A percentile compares a stretch with the other conserved stretches of the same genome.
Conservation (phyloP, 1,140 invertebrate genomes). For the Neodiprion virginianus region DNA sequence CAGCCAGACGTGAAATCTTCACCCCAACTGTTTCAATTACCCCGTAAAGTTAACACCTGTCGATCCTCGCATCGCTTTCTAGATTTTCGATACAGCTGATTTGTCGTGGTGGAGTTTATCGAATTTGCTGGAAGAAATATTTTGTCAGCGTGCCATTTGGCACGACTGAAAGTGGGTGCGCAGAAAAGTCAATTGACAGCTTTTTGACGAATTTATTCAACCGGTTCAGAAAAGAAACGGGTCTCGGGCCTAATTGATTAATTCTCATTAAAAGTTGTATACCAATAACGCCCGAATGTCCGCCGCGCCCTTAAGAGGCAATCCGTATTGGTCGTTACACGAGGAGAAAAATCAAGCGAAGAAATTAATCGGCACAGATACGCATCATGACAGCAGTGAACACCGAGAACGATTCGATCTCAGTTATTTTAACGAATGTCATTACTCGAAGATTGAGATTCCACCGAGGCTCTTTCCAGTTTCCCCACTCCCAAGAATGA, state of each 20-base stretch:
- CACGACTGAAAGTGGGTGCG: not conserved
- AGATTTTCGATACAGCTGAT: too few species aligned
- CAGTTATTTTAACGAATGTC: conserved; percentile 3
- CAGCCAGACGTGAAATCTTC: too few species aligned
- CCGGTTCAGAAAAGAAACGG: not conserved
- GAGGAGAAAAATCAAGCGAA: not conserved
- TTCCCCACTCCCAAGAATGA: too few species aligned
- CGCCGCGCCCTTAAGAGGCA: not conserved
- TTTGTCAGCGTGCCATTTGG: not conserved
- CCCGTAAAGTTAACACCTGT: too few species aligned
- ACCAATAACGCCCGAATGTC: not conserved
- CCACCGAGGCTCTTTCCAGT: not conserved
- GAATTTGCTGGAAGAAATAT: too few species aligned
- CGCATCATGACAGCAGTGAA: not conserved
- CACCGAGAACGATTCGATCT: not conserved
- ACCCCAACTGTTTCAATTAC: too few species aligned
- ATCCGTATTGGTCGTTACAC: not conserved
- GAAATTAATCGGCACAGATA: conserved; percentile 3
- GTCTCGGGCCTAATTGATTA: not conserved
- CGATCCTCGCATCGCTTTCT: too few species aligned
- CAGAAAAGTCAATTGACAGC: not conserved
- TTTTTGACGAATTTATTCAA: conserved; percentile 5
- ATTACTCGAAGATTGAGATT: not conserved
- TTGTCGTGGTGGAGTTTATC: too few species aligned
- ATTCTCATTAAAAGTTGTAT: not conserved